Evolutionary conservation across 2,888 invertebrate genomes (phyloP), one percentile per base, ranked within the genome.

Genomic region (Cecidostiba fungosa): DNA sequence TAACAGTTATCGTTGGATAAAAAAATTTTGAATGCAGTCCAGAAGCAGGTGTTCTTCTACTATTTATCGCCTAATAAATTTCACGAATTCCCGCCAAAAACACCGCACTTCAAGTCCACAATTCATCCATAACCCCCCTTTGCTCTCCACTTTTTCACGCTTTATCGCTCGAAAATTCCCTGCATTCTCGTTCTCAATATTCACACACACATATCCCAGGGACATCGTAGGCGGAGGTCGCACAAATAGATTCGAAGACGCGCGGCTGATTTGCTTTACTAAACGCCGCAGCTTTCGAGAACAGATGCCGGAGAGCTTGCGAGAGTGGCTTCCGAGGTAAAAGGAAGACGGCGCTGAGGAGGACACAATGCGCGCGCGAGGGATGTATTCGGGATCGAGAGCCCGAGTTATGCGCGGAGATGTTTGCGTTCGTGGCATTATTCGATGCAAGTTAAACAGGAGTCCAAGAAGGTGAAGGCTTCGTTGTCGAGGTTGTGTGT

Each of bases 261-360:
- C 69, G 74, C 47, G 10, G 76, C 54, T 36, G 32, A 76, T 76
- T 76, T 76, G 59, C 76, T 26, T 76, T 59, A 76, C 76, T 76
- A 76, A 76, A 76, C 76, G 59, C 54, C 29, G 10, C 39, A 36
- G 39, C 19, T 32, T 69, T 69, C 32, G 32, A 69, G 19, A 23
- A 32, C 69, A 69, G 6, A 32, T 29, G 14, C 69, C n/a, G 8
- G 19, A 29, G 19, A 69, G 69, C 36, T 32, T 19, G 29, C 32
- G 32, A 19, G 32, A 69, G 36, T 32, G 69, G 36, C 69, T 36
- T 69, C 8, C 69, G 16, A 32, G 32, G 29, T 69, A 69, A 69
- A 69, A 69, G 32, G 32, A 69, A 29, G 69, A 32, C 50, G 32
- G 6, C 12, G 69, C 50, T 14, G 4, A 23, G 23, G 62, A 62